These are phyloP conservation scores for Caenorhabditis sp. DNA, from an alignment of 2,888 invertebrate species.

Conservation along the genomic window DNA sequence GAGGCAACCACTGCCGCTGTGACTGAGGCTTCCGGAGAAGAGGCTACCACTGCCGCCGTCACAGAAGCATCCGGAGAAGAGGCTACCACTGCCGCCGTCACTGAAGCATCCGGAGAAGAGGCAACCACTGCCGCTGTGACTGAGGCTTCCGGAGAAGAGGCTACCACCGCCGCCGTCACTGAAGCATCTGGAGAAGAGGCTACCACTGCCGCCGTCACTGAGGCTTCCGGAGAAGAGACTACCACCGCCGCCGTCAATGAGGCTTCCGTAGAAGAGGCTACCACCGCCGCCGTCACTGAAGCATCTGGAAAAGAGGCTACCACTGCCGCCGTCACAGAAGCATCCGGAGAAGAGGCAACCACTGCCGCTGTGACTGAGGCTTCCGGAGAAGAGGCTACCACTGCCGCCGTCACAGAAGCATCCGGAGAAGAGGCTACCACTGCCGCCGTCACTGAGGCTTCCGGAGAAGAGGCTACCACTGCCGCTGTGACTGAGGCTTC, in stretches of 20 bases:
- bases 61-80: conserved; percentile 41
- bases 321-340: conserved; percentile 12
- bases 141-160: conserved; percentile 32
- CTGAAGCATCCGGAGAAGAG: conserved; percentile 42
- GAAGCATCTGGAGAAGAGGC: too few relatives aligned
- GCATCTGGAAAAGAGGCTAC: conserved; percentile 16
- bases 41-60: conserved; percentile 19
- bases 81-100: conserved; percentile 19
- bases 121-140: conserved; percentile 5
- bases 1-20: conserved; percentile 16
- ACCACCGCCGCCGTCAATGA: conserved; percentile 22
- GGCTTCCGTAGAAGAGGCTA: conserved; percentile 20
- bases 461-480: conserved; percentile 38
- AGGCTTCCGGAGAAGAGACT: conserved; percentile 21
- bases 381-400: conserved; percentile 22
- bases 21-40: conserved; percentile 35
- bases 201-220: not conserved
- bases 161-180: not conserved
- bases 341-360: conserved; percentile 14
- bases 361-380: conserved; percentile 12
- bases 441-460: conserved; percentile 11
- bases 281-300: conserved; percentile 7
- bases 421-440: conserved; percentile 31
- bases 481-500: conserved; percentile 16
- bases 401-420: conserved; percentile 7